phyloP scores from a whole-genome alignment of 2,888 invertebrate species.

The Caradrina kadenii region DNA sequence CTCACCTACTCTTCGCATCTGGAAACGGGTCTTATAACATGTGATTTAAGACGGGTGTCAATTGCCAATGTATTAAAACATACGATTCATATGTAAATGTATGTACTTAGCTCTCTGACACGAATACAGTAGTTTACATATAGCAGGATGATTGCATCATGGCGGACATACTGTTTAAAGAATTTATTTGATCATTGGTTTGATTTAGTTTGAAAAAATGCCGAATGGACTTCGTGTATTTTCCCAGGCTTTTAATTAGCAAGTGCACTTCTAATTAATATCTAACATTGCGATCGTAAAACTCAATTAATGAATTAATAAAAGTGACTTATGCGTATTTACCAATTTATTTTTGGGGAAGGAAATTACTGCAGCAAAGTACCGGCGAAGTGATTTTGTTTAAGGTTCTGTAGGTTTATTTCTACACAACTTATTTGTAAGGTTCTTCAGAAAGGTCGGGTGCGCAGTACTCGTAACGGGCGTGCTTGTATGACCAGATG shows the following conservation, averaged over 20 bases:
- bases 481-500: too few species aligned
- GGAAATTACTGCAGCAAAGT: too few species aligned
- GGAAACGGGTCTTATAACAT: conserved; percentile 63
- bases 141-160: conserved; percentile 55
- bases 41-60: conserved; percentile 70
- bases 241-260: neutral
- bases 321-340: too few species aligned
- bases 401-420: too few species aligned
- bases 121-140: conserved; percentile 65
- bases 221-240: neutral
- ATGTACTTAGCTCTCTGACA: conserved; percentile 64
- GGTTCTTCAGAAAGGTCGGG: too few species aligned
- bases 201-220: neutral
- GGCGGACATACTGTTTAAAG: conserved; percentile 29
- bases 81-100: conserved; percentile 71
- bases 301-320: too few species aligned
- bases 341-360: too few species aligned
- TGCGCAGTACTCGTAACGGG: too few species aligned
- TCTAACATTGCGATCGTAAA: too few species aligned
- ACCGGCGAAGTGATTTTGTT: too few species aligned
- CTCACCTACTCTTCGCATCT: conserved; percentile 36
- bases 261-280: too few species aligned
- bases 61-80: conserved; percentile 70
- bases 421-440: too few species aligned
- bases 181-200: conserved; percentile 29